Percentiles rank a stretch among this genome's conserved stretches.
Evolutionary conservation across 2,888 invertebrate species (phyloP).

Genomic region (Auanema freiburgensis): DNA sequence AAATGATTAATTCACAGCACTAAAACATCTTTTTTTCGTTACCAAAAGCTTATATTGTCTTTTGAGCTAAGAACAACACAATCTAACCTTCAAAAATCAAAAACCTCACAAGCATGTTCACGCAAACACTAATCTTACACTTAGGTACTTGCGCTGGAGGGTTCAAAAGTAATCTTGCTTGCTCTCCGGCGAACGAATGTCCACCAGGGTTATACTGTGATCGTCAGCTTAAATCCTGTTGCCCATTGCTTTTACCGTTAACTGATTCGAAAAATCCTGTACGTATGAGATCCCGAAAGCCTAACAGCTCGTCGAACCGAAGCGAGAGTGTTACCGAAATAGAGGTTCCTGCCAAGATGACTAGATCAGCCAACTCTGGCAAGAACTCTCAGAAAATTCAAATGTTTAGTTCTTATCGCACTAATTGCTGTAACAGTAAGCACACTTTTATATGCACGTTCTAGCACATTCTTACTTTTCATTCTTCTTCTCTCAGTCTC

Average conservation of each 20-base stretch:
- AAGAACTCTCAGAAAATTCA: too few relatives aligned
- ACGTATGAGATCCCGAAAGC: neutral
- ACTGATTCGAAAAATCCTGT: slow-evolving; percentile 41
- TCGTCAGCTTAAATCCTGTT: slow-evolving; percentile 47
- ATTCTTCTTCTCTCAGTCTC: slow-evolving; percentile 3
- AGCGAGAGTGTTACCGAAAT: too few relatives aligned
- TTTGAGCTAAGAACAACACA: too few relatives aligned
- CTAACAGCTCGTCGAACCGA: neutral
- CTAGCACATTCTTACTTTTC: neutral
- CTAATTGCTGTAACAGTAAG: slow-evolving; percentile 18
- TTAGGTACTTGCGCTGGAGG: slow-evolving; percentile 54
- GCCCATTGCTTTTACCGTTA: slow-evolving; percentile 58
- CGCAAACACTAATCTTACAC: slow-evolving; percentile 4
- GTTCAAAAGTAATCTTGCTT: slow-evolving; percentile 45
- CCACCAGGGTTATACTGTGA: slow-evolving; percentile 61
- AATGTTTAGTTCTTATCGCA: neutral
- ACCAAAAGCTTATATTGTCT: too few relatives aligned
- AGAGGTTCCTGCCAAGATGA: too few relatives aligned
- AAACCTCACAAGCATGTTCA: neutral
- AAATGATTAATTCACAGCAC: neutral
- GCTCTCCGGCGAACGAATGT: slow-evolving; percentile 43
- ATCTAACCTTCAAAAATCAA: too few relatives aligned
- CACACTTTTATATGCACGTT: slow-evolving; percentile 8
- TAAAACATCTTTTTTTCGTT: neutral
- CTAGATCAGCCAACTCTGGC: too few relatives aligned